phyloP scores from a whole-genome alignment of 2,888 invertebrate species.

The Anthophora plumipes region DNA sequence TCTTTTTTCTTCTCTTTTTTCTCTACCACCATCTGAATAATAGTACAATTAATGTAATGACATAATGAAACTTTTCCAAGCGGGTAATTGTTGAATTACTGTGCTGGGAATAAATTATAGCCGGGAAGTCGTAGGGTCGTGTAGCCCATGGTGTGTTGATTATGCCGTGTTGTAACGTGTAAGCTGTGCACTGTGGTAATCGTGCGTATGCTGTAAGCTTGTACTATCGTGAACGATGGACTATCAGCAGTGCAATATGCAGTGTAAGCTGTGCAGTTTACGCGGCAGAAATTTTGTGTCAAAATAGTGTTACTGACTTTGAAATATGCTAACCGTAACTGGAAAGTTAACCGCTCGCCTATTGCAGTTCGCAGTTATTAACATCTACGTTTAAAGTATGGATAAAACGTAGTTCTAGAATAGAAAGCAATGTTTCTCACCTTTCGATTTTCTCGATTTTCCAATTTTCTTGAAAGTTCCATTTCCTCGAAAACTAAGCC shows the following conservation, averaged over 20 bases:
- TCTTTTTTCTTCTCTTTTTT: too few species aligned
- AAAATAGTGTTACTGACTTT: constrained; percentile 1
- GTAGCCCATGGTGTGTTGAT: constrained; percentile 2
- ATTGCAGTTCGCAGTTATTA: background rate
- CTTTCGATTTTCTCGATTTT: too few species aligned
- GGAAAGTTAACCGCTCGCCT: background rate
- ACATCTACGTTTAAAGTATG: background rate
- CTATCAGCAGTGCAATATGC: background rate
- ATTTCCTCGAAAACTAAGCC: too few species aligned
- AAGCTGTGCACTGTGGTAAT: constrained; percentile 9
- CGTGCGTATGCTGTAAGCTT: background rate
- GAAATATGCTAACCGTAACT: background rate
- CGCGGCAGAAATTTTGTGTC: constrained; percentile 1
- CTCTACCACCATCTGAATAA: background rate
- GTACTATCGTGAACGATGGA: constrained; percentile 4
- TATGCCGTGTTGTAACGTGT: background rate
- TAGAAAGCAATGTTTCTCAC: too few species aligned
- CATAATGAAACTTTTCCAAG: constrained; percentile 23
- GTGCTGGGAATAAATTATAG: constrained; percentile 18
- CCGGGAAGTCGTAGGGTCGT: background rate
- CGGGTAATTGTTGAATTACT: constrained; percentile 37
- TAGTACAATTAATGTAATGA: constrained; percentile 27
- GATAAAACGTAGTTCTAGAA: too few species aligned
- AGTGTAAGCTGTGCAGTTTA: background rate
- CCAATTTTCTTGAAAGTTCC: too few species aligned